These are phyloP conservation scores for Podotricha telesiphe DNA, from an alignment of 2,888 invertebrate genomes.

Conservation along the genomic window DNA sequence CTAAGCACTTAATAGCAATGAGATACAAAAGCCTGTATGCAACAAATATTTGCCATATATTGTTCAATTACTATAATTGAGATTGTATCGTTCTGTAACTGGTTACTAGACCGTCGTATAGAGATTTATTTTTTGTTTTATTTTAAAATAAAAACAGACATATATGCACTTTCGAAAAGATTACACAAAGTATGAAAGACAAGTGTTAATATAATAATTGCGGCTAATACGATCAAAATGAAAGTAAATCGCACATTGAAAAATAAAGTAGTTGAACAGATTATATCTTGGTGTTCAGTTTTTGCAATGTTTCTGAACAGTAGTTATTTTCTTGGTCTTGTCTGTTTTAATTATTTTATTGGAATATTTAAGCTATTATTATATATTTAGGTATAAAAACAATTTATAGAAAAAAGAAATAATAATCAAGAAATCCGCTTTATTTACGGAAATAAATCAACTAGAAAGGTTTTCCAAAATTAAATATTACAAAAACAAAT, in stretches of 20 bases:
- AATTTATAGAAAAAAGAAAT: too few species aligned
- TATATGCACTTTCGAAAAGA: slow-evolving; percentile 45
- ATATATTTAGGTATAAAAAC: too few species aligned
- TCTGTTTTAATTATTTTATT: neutral
- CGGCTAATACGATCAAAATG: slow-evolving; percentile 61
- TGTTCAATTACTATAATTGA: slow-evolving; percentile 34
- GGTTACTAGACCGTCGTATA: slow-evolving; percentile 33
- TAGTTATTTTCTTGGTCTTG: neutral
- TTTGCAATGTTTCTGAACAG: slow-evolving; percentile 24
- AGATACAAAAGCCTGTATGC: slow-evolving; percentile 1
- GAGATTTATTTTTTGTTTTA: slow-evolving; percentile 26
- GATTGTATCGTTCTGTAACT: slow-evolving; percentile 36
- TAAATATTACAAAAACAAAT: too few species aligned
- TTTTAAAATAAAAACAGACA: slow-evolving; percentile 25
- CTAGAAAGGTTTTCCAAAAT: too few species aligned
- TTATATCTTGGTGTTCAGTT: slow-evolving; percentile 25
- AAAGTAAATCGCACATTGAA: slow-evolving; percentile 58
- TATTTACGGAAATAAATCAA: too few species aligned
- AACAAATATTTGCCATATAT: slow-evolving; percentile 29
- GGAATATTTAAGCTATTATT: too few species aligned
- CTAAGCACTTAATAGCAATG: neutral
- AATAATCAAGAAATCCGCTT: too few species aligned
- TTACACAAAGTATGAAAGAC: slow-evolving; percentile 49
- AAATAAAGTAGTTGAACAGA: slow-evolving; percentile 39
- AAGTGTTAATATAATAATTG: slow-evolving; percentile 63